Base-by-base conservation (phyloP, 2,797 vertebrate genomes). In the Taeniopygia guttata region DNA sequence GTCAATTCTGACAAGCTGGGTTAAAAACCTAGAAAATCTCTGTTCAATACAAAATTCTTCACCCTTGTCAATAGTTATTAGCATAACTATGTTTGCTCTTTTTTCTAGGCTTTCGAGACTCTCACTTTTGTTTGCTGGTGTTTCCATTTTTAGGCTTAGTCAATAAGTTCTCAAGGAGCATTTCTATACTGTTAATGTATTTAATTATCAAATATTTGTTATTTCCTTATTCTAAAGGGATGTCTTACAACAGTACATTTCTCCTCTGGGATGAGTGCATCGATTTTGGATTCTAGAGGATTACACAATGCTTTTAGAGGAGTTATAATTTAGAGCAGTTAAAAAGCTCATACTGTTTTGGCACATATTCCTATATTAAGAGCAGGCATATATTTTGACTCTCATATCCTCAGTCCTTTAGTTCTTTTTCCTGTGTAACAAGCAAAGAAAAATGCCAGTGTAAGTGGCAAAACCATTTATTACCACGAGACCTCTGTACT, bases 151-250 rank as follows among this genome's bases (percentile, higher is more conserved):
- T 55, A 62, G 23, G 48, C 63, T 84, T 42, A 73, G 21, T 77
- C 83, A 80, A 1, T 89, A 89, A 74, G 14, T 83, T 80, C 20
- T 78, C n/a, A 51, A 8, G 51, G 32, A 82, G 7, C 15, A 32
- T 55, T 70, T 62, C 55, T 92, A 21, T 54, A 16, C 5, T 27
- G 17, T 42, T 82, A 73, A 49, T 73, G 29, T n/a, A 49, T 86
- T 94, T 91, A 73, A 70, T 91, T 21, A 63, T 84, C 13, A 58
- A 68, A 46, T 67, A 92, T 46, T 83, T 89, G 38, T 82, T 94
- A 60, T 82, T 90, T 92, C 20, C 42, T 48, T 67, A 36, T 46
- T 27, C 43, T 46, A 73, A 78, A 81, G 66, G 13, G 12, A 15
- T 51, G 11, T 30, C 11, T 82, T 84, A 72, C 13, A 83, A 43